Conservation (phyloP, 2,113 vertebrate species). For the Rhabdomys dilectus region DNA sequence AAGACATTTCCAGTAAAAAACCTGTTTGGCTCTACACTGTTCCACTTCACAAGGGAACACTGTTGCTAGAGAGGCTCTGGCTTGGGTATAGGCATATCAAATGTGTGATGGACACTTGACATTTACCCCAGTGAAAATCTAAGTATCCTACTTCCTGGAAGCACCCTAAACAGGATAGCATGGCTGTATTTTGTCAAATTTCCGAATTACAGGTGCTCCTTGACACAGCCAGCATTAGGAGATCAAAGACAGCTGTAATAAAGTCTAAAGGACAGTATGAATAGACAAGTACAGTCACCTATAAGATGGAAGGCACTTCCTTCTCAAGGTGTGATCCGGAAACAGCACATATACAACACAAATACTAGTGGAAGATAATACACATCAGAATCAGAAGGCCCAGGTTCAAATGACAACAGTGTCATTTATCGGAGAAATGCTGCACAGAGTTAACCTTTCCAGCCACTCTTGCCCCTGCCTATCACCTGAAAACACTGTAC, state of each 20-base stretch:
- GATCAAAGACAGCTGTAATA: neutral
- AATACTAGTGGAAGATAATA: neutral
- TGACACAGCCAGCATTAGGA: neutral
- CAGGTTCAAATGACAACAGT: neutral
- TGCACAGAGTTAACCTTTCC: neutral
- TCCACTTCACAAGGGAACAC: constrained; percentile 38
- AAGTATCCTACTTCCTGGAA: constrained; percentile 9
- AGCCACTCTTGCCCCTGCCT: neutral
- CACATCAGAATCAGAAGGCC: neutral
- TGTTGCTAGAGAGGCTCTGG: constrained; percentile 1
- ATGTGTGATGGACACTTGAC: neutral
- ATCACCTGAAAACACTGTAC: neutral
- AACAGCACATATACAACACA: neutral
- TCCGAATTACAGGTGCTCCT: neutral
- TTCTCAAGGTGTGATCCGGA: neutral
- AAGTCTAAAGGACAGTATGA: neutral
- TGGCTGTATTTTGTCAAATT: neutral
- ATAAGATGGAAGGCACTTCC: neutral
- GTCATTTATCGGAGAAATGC: neutral
- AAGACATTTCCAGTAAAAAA: constrained; percentile 63
- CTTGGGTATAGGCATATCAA: neutral
- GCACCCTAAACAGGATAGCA: neutral
- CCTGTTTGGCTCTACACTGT: constrained; percentile 39
- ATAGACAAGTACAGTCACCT: neutral
- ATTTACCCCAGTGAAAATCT: neutral